phyloP scores from a whole-genome alignment of 2,888 invertebrate genomes.

The Machimus atricapillus region DNA sequence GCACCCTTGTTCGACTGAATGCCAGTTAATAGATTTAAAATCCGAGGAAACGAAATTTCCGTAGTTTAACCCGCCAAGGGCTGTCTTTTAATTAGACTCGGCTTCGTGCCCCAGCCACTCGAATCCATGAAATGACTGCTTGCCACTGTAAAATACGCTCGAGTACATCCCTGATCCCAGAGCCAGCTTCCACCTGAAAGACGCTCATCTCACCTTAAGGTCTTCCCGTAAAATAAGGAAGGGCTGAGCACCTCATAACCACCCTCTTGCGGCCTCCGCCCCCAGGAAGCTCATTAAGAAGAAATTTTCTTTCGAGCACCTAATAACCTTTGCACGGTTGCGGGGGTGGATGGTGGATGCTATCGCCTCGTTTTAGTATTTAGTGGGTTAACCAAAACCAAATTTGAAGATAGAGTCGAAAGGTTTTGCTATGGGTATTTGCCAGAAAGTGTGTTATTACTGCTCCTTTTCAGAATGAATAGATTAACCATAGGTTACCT shows the following conservation, averaged over 20 bases:
- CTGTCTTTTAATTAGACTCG: neutral
- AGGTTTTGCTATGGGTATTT: neutral
- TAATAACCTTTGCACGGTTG: neutral
- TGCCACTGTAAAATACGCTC: neutral
- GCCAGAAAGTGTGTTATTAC: neutral
- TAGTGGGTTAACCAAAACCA: neutral
- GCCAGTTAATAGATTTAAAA: neutral
- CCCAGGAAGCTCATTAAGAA: neutral
- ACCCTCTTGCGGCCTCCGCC: neutral
- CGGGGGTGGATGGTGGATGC: neutral
- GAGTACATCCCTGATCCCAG: neutral
- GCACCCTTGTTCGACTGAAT: neutral
- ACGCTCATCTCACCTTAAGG: neutral
- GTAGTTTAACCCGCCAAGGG: neutral
- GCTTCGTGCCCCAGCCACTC: neutral
- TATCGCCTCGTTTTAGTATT: neutral
- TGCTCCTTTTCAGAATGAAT: neutral
- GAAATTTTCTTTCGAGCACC: neutral
- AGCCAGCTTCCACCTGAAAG: neutral
- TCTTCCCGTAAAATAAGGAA: neutral
- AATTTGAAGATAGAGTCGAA: neutral
- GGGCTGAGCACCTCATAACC: neutral
- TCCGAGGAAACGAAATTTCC: neutral
- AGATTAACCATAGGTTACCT: neutral
- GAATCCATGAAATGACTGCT: neutral